Base-by-base conservation (phyloP, 2,888 invertebrate genomes). In the Drosophila mimetica region DNA sequence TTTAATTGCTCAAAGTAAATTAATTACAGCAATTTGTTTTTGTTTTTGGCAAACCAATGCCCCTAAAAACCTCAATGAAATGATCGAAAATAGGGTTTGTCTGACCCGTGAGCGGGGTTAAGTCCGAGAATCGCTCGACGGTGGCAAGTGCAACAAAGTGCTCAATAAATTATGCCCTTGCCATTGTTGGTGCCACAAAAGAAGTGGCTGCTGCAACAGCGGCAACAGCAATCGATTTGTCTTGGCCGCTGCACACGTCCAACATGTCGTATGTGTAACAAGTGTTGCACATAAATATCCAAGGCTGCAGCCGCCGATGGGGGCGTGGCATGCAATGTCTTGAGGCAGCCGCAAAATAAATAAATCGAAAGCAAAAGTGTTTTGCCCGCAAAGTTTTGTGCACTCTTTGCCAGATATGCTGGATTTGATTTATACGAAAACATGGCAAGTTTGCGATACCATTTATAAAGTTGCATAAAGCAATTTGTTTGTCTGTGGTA, bases 231-330 rank as follows among this genome's bases (percentile, higher is more conserved):
- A 77, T 77, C 86, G 84, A 84, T 84, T 84, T 88, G 74, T 84
- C 78, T 76, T 76, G 18, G 66, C 50, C 71, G 64, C 20, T 74
- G 66, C 70, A 41, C 74, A 71, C 67, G 71, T 71, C 67, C 73
- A 65, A 61, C 84, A 70, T 86, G 81, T 84, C 81, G 86, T 78
- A 78, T 84, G 82, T 71, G 85, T 84, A 78, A 78, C 80, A 82
- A 81, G 79, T 81, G 79, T 54, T 61, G 59, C 79, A 71, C 79
- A 81, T 81, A 81, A 81, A 85, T 81, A 58, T 47, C 46, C 65
- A 52, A 61, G 75, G 51, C 65, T 75, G 58, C 60, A 22, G 32
- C 18, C 1, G 34, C n/a, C 16, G 14, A 2, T 5, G 16, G 32
- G 22, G 18, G 57, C 28, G n/a, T 30, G 28, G 18, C 34, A 1